Evolutionary conservation across 2,113 vertebrate genomes (phyloP), one percentile per base, ranked within the genome.

Genomic region (Aythya baeri): DNA sequence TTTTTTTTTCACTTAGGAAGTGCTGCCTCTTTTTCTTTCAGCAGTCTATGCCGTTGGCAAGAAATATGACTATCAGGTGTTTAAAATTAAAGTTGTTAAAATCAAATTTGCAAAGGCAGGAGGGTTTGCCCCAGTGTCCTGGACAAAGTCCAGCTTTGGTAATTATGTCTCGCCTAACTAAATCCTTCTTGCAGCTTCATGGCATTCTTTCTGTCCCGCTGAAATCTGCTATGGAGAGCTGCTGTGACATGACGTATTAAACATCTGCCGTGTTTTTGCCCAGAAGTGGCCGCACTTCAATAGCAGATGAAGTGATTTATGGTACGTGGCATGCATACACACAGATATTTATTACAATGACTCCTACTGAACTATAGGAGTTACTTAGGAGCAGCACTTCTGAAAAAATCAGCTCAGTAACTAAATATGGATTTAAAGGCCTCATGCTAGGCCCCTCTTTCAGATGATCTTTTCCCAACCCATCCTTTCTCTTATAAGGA

Each of bases 1-100:
- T 82, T 57, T 71, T 58, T 91, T 52, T 84, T 91, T 67, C 59
- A 4, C 87, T 90, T 83, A 83, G 72, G 88, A 93, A 93, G 83
- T 10, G 49, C 52, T 81, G 73, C 76, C 72, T 71, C 58, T 83
- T 74, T 71, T 63, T 31, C 79, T 86, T 71, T 52, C 85, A 86
- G 65, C 86, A 78, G 62, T 94, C 76, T 71, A n/a, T 86, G 96
- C 11, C 0, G 52, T 91, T 93, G 86, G 93, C 83, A 93, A 90
- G 75, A 93, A 94, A 89, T 76, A 83, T 0, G 0, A 59, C 94
- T 77, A 86, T 91, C 91, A 93, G 89, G 75, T 94, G 94, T 94
- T 95, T 94, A 92, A 95, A 94, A 93, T 89, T 92, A 92, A 96
- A 96, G 82, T 23, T 80, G 85, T 91, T 96, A 90, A 93, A 96